phyloP scores from a whole-genome alignment of 2,797 vertebrate species.

The Fistularia commersonii region DNA sequence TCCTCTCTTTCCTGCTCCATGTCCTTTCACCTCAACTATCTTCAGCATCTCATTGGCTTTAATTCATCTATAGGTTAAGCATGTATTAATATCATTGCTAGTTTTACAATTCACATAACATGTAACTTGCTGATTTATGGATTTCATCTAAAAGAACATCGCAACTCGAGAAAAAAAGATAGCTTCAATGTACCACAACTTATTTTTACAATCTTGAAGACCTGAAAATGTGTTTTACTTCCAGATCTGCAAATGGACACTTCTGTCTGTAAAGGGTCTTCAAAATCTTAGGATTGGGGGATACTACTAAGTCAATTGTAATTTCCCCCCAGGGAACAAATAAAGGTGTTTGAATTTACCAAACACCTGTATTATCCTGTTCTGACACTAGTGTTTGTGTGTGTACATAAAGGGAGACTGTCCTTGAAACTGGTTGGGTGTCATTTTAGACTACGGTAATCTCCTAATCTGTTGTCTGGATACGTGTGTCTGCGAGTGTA shows the following conservation, averaged over 20 bases:
- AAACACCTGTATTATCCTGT: neutral
- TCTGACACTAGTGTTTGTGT: neutral
- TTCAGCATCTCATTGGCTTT: neutral
- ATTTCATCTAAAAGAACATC: neutral
- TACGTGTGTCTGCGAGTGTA: constrained; percentile 5
- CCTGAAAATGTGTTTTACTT: neutral
- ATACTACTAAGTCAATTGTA: neutral
- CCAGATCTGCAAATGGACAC: neutral
- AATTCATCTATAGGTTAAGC: neutral
- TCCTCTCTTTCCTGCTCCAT: neutral
- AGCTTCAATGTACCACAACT: too few species aligned
- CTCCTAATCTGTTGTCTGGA: constrained; percentile 66
- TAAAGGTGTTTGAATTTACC: too few species aligned
- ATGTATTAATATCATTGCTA: too few species aligned
- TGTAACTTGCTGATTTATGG: too few species aligned
- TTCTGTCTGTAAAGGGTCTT: neutral
- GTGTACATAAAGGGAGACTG: constrained; percentile 31
- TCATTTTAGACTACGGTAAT: constrained; percentile 65
- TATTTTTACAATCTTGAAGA: too few species aligned
- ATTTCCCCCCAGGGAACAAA: too few species aligned
- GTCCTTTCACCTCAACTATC: too few species aligned
- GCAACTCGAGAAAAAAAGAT: neutral
- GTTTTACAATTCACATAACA: too few species aligned
- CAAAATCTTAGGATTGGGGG: neutral
- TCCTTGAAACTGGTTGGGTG: constrained; percentile 55